These are phyloP conservation scores for Globodera rostochiensis DNA, from an alignment of 1,140 invertebrate species.

Conservation along the genomic window DNA sequence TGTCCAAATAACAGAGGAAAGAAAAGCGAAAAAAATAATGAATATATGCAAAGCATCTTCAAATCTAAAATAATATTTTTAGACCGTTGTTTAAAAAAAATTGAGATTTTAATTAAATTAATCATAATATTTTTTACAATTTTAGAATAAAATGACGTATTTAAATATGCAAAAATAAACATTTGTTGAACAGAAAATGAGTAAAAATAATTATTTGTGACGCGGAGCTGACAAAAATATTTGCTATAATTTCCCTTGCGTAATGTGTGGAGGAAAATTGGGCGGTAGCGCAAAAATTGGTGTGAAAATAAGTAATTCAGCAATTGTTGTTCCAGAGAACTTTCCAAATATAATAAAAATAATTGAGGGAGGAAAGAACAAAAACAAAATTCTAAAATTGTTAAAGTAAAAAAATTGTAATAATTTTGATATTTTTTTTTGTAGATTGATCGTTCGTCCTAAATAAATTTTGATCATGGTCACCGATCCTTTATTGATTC, in stretches of 20 bases:
- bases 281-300: not conserved
- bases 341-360: not conserved
- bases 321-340: not conserved
- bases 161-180: too few species aligned
- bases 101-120: too few species aligned
- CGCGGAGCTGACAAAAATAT: not conserved
- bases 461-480: too few species aligned
- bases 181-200: not conserved
- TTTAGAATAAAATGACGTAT: too few species aligned
- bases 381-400: not conserved
- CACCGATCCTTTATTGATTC: too few species aligned
- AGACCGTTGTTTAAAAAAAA: not conserved
- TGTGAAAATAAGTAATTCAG: not conserved
- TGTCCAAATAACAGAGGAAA: not conserved
- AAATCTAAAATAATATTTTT: not conserved
- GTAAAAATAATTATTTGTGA: not conserved
- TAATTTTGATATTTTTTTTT: too few species aligned
- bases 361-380: not conserved
- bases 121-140: too few species aligned
- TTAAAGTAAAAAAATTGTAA: not conserved
- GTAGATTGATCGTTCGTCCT: too few species aligned
- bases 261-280: not conserved
- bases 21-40: not conserved
- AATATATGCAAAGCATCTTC: not conserved
- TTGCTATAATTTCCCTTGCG: not conserved